Conservation (phyloP, 2,888 invertebrate genomes). For the Leucophenga maculata region DNA sequence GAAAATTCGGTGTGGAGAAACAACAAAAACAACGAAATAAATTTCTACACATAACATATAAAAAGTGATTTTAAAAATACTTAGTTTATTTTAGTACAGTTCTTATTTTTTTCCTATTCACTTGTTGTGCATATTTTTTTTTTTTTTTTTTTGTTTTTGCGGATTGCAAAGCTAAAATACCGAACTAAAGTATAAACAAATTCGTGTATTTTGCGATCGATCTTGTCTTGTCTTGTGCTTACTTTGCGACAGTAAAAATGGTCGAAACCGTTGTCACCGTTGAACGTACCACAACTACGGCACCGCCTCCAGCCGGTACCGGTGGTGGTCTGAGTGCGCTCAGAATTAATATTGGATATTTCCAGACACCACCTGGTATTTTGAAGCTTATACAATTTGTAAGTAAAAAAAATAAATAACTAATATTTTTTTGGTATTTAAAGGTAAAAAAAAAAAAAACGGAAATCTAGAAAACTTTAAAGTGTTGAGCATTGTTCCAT, state of each 20-base stretch:
- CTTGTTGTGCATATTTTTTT: background rate
- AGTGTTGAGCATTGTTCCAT: too few relatives aligned
- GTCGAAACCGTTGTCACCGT: conserved; percentile 88
- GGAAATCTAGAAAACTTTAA: too few relatives aligned
- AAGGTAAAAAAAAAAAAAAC: too few relatives aligned
- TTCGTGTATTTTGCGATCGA: too few relatives aligned
- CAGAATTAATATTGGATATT: conserved; percentile 84
- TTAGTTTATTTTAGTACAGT: background rate
- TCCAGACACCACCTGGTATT: conserved; percentile 85
- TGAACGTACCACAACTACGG: conserved; percentile 77
- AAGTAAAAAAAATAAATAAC: conserved; percentile 70
- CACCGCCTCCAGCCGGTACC: conserved; percentile 68
- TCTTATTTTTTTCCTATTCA: background rate
- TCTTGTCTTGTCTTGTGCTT: too few relatives aligned
- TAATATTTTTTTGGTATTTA: too few relatives aligned
- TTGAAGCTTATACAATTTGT: conserved; percentile 87
- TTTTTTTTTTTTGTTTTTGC: too few relatives aligned
- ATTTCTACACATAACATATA: background rate
- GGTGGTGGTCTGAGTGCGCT: conserved; percentile 77
- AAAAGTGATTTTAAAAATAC: background rate
- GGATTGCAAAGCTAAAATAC: background rate
- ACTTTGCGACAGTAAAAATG: conserved; percentile 73
- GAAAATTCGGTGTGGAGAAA: background rate
- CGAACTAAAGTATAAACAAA: background rate
- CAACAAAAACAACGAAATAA: background rate